phyloP scores from a whole-genome alignment of 2,888 invertebrate species.

The Merodon equestris region DNA sequence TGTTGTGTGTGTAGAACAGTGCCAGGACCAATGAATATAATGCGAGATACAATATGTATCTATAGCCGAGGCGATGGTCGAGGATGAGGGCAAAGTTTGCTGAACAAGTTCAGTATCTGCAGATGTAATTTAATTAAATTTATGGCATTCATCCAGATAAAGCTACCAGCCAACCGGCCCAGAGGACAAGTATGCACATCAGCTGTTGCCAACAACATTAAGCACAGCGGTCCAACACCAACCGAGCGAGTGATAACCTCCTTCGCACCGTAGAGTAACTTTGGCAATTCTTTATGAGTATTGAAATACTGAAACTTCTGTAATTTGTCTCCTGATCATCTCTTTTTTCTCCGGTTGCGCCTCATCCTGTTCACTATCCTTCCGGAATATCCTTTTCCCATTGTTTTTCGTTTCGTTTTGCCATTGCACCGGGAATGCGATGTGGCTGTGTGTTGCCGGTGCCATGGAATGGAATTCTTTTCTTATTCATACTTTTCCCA shows the following conservation, averaged over 20 bases:
- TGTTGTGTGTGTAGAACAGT: background rate
- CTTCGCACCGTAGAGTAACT: conserved; percentile 58
- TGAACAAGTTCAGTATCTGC: conserved; percentile 70
- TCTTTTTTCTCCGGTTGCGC: conserved; percentile 1
- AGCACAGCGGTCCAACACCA: conserved; percentile 46
- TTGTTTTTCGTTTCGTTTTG: too few relatives aligned
- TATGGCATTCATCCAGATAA: conserved; percentile 69
- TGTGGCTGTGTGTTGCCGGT: conserved; percentile 22
- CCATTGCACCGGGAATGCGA: conserved; percentile 2
- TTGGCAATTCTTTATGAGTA: conserved; percentile 70
- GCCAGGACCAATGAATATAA: conserved; percentile 61
- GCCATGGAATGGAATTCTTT: conserved; percentile 63
- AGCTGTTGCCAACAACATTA: conserved; percentile 68
- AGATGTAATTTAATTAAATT: conserved; percentile 73
- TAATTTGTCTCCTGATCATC: conserved; percentile 55
- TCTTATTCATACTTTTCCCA: conserved; percentile 32
- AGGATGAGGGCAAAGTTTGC: background rate
- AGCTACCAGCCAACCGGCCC: conserved; percentile 6
- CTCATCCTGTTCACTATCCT: conserved; percentile 2
- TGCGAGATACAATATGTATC: conserved; percentile 64
- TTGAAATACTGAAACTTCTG: conserved; percentile 68
- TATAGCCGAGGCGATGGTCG: conserved; percentile 32
- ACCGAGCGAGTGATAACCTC: conserved; percentile 3
- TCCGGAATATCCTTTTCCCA: too few relatives aligned
- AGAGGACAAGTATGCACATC: conserved; percentile 29